These are phyloP conservation scores for Xerus inauris DNA, from an alignment of 2,113 vertebrate genomes.

Conservation along the genomic window DNA sequence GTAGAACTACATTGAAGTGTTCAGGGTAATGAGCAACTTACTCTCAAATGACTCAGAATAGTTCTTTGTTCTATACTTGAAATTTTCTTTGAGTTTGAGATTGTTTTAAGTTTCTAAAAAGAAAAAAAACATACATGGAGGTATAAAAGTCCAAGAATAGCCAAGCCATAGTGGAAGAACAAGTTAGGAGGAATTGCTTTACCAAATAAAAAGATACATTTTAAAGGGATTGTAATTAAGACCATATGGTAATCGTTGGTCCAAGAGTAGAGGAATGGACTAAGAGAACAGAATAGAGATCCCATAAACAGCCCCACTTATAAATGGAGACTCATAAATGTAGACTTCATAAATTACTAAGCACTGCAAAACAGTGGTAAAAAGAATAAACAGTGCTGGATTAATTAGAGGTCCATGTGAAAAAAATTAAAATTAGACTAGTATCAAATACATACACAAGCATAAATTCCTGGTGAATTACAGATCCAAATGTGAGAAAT, in stretches of 20 bases:
- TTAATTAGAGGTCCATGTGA: background rate
- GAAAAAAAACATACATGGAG: background rate
- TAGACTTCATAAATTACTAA: conserved; percentile 27
- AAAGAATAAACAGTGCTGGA: background rate
- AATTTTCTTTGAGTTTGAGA: background rate
- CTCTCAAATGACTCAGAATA: background rate
- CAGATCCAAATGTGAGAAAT: background rate
- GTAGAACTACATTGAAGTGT: background rate
- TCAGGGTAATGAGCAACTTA: background rate
- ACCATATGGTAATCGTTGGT: background rate
- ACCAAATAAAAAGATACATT: background rate
- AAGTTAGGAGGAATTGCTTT: background rate
- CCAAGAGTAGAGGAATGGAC: background rate
- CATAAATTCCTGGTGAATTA: conserved; percentile 3
- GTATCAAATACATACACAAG: background rate
- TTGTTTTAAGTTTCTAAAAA: background rate
- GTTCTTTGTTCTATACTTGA: background rate
- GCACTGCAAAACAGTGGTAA: background rate
- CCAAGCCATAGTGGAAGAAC: background rate
- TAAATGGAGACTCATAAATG: conserved; percentile 11
- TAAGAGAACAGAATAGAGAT: background rate
- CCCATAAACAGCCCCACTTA: background rate
- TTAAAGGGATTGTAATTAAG: background rate
- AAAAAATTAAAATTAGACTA: conserved; percentile 11
- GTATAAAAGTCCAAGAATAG: background rate